Conservation (phyloP, 2,888 invertebrate species). For the Electrophaes corylata region DNA sequence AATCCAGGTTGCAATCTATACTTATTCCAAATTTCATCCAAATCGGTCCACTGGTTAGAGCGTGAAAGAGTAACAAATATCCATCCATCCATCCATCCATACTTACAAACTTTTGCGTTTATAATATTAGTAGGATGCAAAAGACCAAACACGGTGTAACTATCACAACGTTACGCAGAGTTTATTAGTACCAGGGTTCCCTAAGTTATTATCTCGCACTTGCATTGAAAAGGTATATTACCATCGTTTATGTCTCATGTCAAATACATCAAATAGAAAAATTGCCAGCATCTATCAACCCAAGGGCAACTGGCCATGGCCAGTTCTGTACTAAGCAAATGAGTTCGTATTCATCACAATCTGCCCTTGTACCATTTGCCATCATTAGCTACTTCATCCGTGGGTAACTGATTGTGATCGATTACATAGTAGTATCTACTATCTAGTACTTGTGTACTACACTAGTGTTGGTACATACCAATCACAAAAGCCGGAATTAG, state of each 20-base stretch:
- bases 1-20: too few relatives aligned
- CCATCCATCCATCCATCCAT: too few relatives aligned
- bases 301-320: conserved; percentile 11
- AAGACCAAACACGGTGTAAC: too few relatives aligned
- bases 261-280: conserved; percentile 18
- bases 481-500: neutral
- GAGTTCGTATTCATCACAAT: conserved; percentile 19
- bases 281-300: conserved; percentile 22
- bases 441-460: neutral
- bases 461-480: neutral
- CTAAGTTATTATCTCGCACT: neutral
- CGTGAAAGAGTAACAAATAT: too few relatives aligned
- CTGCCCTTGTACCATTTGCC: conserved; percentile 17
- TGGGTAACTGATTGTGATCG: conserved; percentile 24
- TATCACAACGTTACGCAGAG: too few relatives aligned
- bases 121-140: too few relatives aligned
- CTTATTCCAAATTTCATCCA: too few relatives aligned
- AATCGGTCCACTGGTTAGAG: too few relatives aligned
- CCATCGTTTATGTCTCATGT: conserved; percentile 2
- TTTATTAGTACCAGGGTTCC: too few relatives aligned
- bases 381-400: conserved; percentile 17
- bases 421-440: conserved; percentile 2
- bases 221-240: neutral
- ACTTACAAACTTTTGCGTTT: too few relatives aligned
- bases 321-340: conserved; percentile 17